Conservation (phyloP, 2,797 vertebrate genomes). For the Phrynocephalus vlangalii region DNA sequence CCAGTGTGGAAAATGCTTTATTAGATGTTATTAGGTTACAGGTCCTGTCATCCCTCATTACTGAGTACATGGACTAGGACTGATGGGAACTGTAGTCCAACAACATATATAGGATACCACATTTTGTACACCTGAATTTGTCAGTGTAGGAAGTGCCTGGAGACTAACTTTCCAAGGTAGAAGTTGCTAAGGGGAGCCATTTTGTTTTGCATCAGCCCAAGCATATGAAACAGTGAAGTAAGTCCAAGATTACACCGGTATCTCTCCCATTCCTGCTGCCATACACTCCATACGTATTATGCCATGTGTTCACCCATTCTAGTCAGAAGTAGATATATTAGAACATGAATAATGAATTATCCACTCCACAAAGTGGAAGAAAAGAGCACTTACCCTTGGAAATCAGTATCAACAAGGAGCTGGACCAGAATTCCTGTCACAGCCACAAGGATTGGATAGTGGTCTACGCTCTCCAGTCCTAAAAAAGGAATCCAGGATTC, state of each 20-base stretch:
- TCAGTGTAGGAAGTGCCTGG: neutral
- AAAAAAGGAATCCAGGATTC: constrained; percentile 1
- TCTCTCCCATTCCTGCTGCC: neutral
- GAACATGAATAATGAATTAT: neutral
- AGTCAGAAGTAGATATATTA: neutral
- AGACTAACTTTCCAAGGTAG: neutral
- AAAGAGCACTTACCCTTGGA: constrained; percentile 83
- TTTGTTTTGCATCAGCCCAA: neutral
- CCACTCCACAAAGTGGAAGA: rapidly evolving
- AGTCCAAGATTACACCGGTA: neutral
- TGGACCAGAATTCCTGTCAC: constrained; percentile 95
- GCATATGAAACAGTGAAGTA: neutral
- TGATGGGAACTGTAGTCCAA: neutral
- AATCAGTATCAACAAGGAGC: constrained; percentile 88
- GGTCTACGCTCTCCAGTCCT: constrained; percentile 97
- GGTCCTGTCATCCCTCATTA: neutral
- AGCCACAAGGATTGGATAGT: constrained; percentile 96
- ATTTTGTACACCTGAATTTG: neutral
- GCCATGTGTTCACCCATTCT: neutral
- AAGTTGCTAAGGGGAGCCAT: neutral
- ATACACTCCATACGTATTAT: neutral
- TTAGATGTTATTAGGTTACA: neutral
- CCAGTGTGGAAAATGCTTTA: neutral
- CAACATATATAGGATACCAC: neutral
- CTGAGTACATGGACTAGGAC: neutral